Percentiles rank a stretch among this genome's conserved stretches.
These are phyloP conservation scores for Microplitis deprimator DNA, from an alignment of 2,888 invertebrate genomes.

Conservation along the genomic window DNA sequence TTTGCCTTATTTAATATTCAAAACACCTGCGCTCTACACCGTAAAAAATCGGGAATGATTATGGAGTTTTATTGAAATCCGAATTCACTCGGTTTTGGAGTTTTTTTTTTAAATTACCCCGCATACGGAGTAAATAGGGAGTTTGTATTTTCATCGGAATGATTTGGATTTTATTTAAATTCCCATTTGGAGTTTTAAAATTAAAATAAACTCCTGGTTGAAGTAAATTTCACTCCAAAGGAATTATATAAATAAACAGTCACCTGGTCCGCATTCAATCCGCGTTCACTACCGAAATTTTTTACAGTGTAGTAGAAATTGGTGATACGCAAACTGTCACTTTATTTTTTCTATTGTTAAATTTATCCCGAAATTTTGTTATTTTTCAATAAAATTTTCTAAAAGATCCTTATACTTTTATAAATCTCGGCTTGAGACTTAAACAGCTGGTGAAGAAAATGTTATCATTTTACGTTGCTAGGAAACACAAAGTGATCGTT, in stretches of 20 bases:
- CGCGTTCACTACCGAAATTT: no score
- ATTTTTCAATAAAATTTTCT: background rate
- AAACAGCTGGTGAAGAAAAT: conserved; percentile 8
- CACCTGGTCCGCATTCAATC: no score
- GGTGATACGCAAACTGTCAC: background rate
- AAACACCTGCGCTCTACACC: background rate
- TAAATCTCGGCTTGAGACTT: background rate
- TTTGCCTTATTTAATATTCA: conserved; percentile 32
- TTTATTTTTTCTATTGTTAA: background rate
- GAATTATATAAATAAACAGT: no score
- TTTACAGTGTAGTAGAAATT: background rate
- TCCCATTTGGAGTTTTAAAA: no score
- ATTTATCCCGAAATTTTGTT: conserved; percentile 4
- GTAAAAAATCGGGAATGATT: background rate
- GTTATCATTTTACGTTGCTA: conserved; percentile 27
- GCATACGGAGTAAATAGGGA: no score
- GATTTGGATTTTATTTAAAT: no score
- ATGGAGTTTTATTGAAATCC: background rate
- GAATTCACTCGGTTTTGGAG: no score
- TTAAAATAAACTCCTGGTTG: no score
- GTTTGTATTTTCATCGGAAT: no score
- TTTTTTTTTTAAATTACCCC: no score
- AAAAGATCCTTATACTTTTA: background rate
- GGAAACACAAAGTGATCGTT: conserved; percentile 16
- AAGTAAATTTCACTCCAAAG: no score